Percentiles rank a stretch among this genome's conserved stretches.
phyloP scores from a whole-genome alignment of 1,140 invertebrate species.

The Neuroterus valhalla region DNA sequence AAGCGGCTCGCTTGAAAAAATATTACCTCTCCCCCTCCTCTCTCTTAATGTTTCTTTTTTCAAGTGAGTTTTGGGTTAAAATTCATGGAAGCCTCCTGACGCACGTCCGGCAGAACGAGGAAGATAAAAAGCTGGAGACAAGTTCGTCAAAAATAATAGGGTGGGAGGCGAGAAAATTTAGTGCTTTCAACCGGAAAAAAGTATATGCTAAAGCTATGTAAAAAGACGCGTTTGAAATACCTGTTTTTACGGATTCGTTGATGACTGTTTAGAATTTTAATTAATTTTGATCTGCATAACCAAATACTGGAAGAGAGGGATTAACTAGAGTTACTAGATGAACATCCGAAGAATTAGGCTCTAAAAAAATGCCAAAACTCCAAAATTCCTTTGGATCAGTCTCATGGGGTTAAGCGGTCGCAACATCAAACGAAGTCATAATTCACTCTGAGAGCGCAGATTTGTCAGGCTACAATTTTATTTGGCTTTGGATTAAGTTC shows the following conservation, averaged over 20 bases:
- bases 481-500: constrained; percentile 54
- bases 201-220: constrained; percentile 10
- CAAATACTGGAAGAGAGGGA: background rate
- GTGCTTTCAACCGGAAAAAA: constrained; percentile 27
- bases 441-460: constrained; percentile 52
- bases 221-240: constrained; percentile 6
- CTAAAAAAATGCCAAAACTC: no score
- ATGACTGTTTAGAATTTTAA: background rate
- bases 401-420: background rate
- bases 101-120: constrained; percentile 42
- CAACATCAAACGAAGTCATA: constrained; percentile 51
- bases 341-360: no score
- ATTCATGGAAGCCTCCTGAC: constrained; percentile 62
- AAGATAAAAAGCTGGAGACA: constrained; percentile 27
- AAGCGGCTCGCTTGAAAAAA: constrained; percentile 56
- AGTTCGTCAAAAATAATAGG: background rate
- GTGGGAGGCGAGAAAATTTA: background rate
- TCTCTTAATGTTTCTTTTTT: constrained; percentile 45
- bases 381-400: background rate
- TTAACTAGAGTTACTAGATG: no score
- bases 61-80: constrained; percentile 58
- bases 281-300: background rate
- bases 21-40: constrained; percentile 50
- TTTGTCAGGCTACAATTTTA: constrained; percentile 54
- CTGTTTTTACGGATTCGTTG: background rate